phyloP scores from a whole-genome alignment of 2,113 vertebrate species.

The Psilopogon haemacephalus region DNA sequence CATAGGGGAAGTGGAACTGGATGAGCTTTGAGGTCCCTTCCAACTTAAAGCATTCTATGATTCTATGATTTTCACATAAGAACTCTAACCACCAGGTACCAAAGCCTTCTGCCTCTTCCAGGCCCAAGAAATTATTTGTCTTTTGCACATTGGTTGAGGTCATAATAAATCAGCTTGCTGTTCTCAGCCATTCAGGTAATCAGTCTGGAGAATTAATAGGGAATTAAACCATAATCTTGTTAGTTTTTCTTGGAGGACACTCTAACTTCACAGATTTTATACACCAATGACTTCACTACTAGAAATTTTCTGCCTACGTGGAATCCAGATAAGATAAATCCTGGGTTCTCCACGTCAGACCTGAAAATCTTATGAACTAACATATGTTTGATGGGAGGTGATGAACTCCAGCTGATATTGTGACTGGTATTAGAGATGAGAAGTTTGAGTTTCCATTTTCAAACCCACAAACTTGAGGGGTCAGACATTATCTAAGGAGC shows the following conservation, averaged over 20 bases:
- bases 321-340: neutral
- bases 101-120: neutral
- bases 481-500: neutral
- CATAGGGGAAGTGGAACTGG: no score
- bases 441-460: neutral
- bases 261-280: neutral
- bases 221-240: neutral
- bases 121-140: neutral
- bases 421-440: neutral
- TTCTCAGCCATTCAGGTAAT: neutral
- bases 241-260: neutral
- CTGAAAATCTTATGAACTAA: neutral
- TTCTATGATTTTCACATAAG: constrained; percentile 43
- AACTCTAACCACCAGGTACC: neutral
- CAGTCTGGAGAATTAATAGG: neutral
- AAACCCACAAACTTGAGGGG: neutral
- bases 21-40: no score
- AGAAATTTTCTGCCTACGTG: neutral
- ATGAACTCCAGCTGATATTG: neutral
- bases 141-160: neutral
- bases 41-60: no score
- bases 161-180: neutral
- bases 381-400: neutral
- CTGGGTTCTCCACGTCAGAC: neutral
- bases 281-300: neutral